These are phyloP conservation scores for Plestiodon gilberti DNA, from an alignment of 2,113 vertebrate species.

Conservation along the genomic window DNA sequence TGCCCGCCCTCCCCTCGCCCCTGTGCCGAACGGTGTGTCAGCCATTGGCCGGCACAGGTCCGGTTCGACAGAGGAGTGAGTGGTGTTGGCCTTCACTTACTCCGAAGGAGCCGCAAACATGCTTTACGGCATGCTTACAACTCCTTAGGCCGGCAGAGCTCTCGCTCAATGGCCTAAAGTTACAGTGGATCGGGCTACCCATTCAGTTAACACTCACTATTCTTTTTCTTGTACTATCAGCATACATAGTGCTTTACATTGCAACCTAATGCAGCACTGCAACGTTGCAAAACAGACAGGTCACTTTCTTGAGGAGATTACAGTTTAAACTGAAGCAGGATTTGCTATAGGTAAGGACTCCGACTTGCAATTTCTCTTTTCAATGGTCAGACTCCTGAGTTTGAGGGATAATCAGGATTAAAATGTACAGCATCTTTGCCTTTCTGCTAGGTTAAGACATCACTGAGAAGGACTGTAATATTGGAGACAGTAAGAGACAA, in stretches of 20 bases:
- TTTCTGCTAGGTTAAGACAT: conserved; percentile 5
- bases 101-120: too few species aligned
- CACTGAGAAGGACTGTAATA: background rate
- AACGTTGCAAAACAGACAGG: background rate
- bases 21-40: too few species aligned
- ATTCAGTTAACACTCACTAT: background rate
- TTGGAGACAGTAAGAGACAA: background rate
- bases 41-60: too few species aligned
- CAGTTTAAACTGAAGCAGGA: background rate
- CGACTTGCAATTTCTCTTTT: background rate
- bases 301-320: background rate
- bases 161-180: too few species aligned
- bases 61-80: too few species aligned
- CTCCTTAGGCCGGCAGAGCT: too few species aligned
- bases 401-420: conserved; percentile 2
- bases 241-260: background rate
- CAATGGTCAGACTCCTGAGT: background rate
- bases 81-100: too few species aligned
- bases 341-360: background rate
- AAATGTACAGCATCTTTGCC: background rate
- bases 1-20: too few species aligned
- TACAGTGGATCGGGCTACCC: too few species aligned
- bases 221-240: background rate
- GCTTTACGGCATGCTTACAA: too few species aligned
- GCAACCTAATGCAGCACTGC: too few species aligned